These are phyloP conservation scores for Trissolcus brochymenae DNA, from an alignment of 2,888 invertebrate species.

Conservation along the genomic window DNA sequence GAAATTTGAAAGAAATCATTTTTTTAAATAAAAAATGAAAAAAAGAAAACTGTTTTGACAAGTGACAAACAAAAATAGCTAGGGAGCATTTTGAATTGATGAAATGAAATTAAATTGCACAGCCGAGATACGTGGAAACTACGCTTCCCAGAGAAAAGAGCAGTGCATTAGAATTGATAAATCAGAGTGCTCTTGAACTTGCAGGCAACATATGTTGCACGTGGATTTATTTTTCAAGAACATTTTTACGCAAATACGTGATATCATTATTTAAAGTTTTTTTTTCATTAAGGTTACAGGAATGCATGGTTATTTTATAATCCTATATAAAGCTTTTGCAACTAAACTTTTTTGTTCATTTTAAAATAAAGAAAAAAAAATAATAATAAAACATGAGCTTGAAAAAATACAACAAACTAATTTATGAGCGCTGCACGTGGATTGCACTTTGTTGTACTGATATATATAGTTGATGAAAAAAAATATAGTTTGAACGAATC, in stretches of 20 bases:
- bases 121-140: neutral
- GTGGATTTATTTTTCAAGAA: constrained; percentile 37
- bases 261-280: constrained; percentile 18
- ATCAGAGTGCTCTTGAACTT: constrained; percentile 48
- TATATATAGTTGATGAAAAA: no score
- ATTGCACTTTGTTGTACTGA: neutral
- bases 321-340: neutral
- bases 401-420: no score
- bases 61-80: neutral
- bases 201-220: constrained; percentile 40
- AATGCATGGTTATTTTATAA: neutral
- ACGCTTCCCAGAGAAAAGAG: neutral
- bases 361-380: neutral
- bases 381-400: no score
- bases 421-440: neutral
- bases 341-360: neutral
- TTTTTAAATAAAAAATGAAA: neutral
- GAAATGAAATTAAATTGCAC: neutral
- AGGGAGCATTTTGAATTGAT: neutral
- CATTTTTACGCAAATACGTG: constrained; percentile 18
- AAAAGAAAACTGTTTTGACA: neutral
- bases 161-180: constrained; percentile 29
- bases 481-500: no score
- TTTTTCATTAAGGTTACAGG: neutral
- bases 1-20: neutral